These are phyloP conservation scores for Conops quadrifasciatus DNA, from an alignment of 2,888 invertebrate genomes.

Conservation along the genomic window DNA sequence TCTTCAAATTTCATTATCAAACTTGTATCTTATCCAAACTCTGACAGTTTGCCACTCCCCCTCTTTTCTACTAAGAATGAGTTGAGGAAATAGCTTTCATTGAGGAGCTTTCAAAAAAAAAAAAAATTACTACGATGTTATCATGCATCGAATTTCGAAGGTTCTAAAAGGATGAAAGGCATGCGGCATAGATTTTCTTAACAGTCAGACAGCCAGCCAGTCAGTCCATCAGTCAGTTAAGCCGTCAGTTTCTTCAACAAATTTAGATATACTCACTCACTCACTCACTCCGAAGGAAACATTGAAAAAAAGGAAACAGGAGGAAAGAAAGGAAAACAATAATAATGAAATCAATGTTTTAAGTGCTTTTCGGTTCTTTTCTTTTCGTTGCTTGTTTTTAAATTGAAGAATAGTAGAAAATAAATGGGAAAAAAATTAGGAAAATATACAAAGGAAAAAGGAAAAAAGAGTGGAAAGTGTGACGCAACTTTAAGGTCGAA, in stretches of 20 bases:
- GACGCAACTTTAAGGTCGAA: no score
- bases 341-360: conserved; percentile 29
- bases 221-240: no score
- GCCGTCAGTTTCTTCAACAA: no score
- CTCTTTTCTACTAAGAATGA: background rate
- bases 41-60: no score
- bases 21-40: conserved; percentile 4
- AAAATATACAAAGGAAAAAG: background rate
- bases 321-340: conserved; percentile 22
- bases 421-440: background rate
- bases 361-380: conserved; percentile 14
- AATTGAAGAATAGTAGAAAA: background rate
- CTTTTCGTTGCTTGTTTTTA: background rate
- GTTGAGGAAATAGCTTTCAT: no score
- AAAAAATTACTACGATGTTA: background rate
- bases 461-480: no score
- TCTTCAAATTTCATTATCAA: conserved; percentile 33
- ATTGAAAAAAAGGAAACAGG: background rate
- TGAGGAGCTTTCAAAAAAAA: background rate
- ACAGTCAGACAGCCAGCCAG: no score
- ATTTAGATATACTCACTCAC: conserved; percentile 31
- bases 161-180: conserved; percentile 8
- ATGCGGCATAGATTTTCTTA: no score
- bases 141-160: background rate
- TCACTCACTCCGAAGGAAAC: conserved; percentile 26